phyloP scores from a whole-genome alignment of 1,140 invertebrate genomes.

The Drosophila sturtevanti region DNA sequence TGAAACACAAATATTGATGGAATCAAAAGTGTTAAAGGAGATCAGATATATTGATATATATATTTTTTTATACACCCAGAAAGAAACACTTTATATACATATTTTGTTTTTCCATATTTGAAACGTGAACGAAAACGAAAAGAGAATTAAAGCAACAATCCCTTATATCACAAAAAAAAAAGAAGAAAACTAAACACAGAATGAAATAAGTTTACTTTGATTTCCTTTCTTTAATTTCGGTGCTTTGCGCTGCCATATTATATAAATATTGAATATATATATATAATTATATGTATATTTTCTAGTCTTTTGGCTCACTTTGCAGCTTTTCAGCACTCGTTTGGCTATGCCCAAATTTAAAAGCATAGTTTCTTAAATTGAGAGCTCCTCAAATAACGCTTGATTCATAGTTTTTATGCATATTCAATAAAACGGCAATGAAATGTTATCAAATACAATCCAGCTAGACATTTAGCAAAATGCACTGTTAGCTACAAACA shows the following conservation, averaged over 20 bases:
- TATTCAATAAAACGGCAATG: conserved; percentile 1
- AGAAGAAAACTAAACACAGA: conserved; percentile 7
- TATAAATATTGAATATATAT: conserved; percentile 3
- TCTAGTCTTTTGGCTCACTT: conserved; percentile 58
- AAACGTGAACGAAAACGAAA: conserved; percentile 10
- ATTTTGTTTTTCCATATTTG: conserved; percentile 49
- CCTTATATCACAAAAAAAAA: conserved; percentile 32
- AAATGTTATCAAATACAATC: conserved; percentile 29
- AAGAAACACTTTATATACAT: conserved; percentile 33
- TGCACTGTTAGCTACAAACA: conserved; percentile 35
- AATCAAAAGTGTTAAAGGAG: conserved; percentile 50
- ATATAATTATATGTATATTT: conserved; percentile 24
- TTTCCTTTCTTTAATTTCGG: neutral
- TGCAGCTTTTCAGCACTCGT: conserved; percentile 41
- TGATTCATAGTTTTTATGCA: conserved; percentile 15
- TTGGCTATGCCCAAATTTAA: conserved; percentile 56
- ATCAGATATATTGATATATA: conserved; percentile 62
- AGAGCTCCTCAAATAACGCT: conserved; percentile 29
- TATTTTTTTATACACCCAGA: too few species aligned
- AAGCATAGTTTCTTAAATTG: conserved; percentile 65
- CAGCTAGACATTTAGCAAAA: conserved; percentile 26
- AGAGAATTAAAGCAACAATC: conserved; percentile 8
- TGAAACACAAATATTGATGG: conserved; percentile 9
- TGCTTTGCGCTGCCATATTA: conserved; percentile 9
- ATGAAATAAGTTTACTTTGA: conserved; percentile 29